Evolutionary conservation across 2,888 invertebrate species (phyloP).

Genomic region (Harmothoe impar): DNA sequence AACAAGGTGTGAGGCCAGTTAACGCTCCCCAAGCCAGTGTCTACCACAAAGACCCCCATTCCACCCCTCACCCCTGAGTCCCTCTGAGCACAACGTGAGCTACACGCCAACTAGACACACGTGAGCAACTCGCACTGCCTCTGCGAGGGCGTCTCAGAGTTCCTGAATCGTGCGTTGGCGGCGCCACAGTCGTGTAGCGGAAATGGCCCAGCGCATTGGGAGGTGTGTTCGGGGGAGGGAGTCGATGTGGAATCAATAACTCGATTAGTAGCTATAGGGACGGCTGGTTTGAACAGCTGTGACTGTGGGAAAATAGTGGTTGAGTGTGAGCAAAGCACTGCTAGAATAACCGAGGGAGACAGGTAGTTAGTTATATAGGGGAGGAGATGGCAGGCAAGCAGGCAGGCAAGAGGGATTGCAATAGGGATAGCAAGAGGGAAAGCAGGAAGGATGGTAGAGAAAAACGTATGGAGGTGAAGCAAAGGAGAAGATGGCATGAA

Average conservation of each 20-base stretch:
- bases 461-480: not conserved
- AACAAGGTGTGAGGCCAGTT: too few relatives aligned
- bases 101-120: not conserved
- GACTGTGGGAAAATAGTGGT: not conserved
- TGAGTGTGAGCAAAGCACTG: not conserved
- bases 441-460: not conserved
- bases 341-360: not conserved
- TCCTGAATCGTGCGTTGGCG: not conserved
- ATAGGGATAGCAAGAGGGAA: not conserved
- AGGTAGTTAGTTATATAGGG: not conserved
- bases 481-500: not conserved
- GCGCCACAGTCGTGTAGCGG: not conserved
- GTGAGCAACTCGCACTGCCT: not conserved
- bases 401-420: not conserved
- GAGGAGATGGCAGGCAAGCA: not conserved
- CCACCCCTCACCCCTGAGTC: not conserved
- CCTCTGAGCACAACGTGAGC: not conserved
- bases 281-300: not conserved
- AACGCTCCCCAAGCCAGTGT: not conserved
- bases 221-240: not conserved
- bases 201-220: not conserved
- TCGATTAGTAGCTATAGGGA: constrained; percentile 10
- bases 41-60: not conserved
- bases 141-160: not conserved
- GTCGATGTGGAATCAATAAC: constrained; percentile 35